phyloP scores from a whole-genome alignment of 2,113 vertebrate genomes.

The Panurus biarmicus region DNA sequence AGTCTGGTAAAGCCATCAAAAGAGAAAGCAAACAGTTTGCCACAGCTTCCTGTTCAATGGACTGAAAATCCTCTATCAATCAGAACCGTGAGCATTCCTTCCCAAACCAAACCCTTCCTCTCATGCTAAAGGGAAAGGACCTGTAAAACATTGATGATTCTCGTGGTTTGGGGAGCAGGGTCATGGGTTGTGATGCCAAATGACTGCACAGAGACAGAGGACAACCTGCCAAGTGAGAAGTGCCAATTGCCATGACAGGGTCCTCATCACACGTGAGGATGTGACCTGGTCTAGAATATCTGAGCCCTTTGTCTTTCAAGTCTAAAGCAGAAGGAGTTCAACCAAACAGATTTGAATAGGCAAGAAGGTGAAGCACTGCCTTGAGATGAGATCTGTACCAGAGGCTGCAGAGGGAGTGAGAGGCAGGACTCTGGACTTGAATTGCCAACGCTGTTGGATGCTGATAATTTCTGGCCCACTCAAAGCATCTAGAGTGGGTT shows the following conservation, averaged over 20 bases:
- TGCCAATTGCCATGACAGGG: fast-evolving
- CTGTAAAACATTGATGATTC: fast-evolving
- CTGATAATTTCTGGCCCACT: neutral
- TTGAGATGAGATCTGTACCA: neutral
- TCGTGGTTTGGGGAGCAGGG: neutral
- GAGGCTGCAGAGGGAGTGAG: neutral
- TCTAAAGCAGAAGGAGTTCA: neutral
- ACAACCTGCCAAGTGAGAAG: neutral
- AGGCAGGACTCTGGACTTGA: neutral
- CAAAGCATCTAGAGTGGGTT: neutral
- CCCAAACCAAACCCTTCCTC: neutral
- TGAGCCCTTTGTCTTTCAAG: neutral
- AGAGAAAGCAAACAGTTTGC: neutral
- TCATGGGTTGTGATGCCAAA: fast-evolving
- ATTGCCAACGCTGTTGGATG: neutral
- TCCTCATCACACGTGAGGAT: neutral
- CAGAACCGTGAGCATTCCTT: neutral
- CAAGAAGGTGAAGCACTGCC: neutral
- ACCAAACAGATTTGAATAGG: neutral
- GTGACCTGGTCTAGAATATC: neutral
- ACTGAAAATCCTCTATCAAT: neutral
- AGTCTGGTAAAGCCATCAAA: neutral
- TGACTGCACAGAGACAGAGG: neutral
- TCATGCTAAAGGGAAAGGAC: neutral
- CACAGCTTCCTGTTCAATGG: neutral